Evolutionary conservation across 1,140 invertebrate genomes (phyloP), one percentile per base, ranked within the genome.

Genomic region (Tetranychus urticae): DNA sequence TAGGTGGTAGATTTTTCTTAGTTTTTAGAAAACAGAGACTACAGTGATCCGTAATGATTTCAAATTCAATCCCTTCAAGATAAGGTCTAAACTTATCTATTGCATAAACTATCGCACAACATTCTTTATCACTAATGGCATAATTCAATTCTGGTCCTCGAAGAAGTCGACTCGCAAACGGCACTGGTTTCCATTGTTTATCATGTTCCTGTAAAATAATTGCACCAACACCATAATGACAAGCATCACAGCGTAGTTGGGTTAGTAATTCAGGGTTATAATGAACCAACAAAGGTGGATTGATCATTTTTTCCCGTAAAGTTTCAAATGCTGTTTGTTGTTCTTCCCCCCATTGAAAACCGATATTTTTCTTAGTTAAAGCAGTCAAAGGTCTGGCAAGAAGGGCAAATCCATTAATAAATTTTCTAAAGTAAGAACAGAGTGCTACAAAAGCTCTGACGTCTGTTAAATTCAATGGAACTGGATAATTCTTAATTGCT

Each of bases 351-450:
- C 56, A 57, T 5, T 33, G 3, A 57, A 57, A 57, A 13, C 14
- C 14, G 10, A 37, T 37, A 6, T 57, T 33, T 37, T 57, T 57
- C n/a, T n/a, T 57, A 6, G 56, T 57, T 13, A 57, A 33, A n/a
- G 6, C 31, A 33, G 56, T 57, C 33, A 57, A 37, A 5, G 56
- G 56, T 31, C 62, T 59, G 37, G 71, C 65, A 34, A 71, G 56
- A 14, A 62, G 55, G 3, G 72, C 69, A 36, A 71, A 69, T 56
- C 70, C 56, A 35, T 42, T 33, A 68, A 65, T 60, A 37, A 65
- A 65, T 54, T 39, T 54, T 48, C 65, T 56, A 56, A 62, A 66
- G 33, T 58, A 66, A 33, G 35, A 37, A 13, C 45, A 58, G 5
- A 63, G 37, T 3, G 62, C 65, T n/a, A 66, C 36, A 37, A 64